Percentiles rank a stretch among this genome's conserved stretches.
Conservation (phyloP, 2,888 invertebrate species). For the Drosophila antonietae region DNA sequence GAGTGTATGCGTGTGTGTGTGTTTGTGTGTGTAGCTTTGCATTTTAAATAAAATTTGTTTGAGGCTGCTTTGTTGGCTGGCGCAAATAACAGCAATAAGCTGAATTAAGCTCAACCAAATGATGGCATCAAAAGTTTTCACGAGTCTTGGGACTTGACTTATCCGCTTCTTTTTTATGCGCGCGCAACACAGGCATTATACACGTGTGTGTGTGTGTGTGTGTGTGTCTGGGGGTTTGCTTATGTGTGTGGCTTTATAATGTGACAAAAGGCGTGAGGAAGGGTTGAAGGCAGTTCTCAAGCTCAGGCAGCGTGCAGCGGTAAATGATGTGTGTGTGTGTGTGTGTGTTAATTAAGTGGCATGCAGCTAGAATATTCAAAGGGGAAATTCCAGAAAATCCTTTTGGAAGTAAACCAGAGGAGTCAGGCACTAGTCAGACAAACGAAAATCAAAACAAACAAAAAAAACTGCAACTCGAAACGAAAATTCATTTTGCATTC, state of each 20-base stretch:
- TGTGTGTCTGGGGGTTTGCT: constrained; percentile 9
- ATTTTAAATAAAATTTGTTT: constrained; percentile 70
- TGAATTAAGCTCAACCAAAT: constrained; percentile 66
- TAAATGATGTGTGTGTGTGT: constrained; percentile 29
- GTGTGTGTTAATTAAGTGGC: constrained; percentile 50
- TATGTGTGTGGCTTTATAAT: constrained; percentile 36
- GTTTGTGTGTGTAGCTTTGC: constrained; percentile 51
- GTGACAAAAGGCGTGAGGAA: constrained; percentile 14
- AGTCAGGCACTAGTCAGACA: constrained; percentile 22
- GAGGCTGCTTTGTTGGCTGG: constrained; percentile 50
- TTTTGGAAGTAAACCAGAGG: constrained; percentile 7
- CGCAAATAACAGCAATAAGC: constrained; percentile 75
- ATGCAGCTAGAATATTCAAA: constrained; percentile 45
- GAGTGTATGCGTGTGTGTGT: constrained; percentile 14
- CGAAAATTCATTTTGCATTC: constrained; percentile 71
- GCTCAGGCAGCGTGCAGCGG: constrained; percentile 44
- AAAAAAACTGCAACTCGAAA: constrained; percentile 24
- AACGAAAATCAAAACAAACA: neutral
- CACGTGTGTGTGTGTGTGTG: constrained; percentile 7
- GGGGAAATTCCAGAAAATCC: constrained; percentile 4
- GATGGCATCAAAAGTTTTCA: constrained; percentile 68
- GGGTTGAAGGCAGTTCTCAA: constrained; percentile 16
- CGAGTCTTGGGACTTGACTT: constrained; percentile 52
- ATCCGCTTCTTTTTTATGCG: constrained; percentile 17
- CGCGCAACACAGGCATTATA: constrained; percentile 31